These are phyloP conservation scores for Sceloporus undulatus DNA, from an alignment of 2,113 vertebrate species.

Conservation along the genomic window DNA sequence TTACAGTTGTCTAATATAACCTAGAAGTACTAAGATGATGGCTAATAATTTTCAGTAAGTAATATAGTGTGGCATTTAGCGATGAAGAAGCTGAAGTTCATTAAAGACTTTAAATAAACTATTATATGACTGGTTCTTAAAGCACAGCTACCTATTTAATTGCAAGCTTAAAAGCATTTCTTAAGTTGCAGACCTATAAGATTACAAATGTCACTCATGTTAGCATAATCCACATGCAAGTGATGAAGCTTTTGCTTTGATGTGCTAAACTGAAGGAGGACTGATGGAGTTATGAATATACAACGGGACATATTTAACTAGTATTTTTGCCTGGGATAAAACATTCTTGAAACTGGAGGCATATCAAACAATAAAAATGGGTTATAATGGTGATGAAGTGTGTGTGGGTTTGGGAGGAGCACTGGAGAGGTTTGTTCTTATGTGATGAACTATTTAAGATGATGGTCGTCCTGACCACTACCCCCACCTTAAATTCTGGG, in stretches of 20 bases:
- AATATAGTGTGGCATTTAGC: constrained; percentile 77
- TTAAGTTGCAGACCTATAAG: constrained; percentile 88
- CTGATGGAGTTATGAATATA: constrained; percentile 94
- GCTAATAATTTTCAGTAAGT: constrained; percentile 81
- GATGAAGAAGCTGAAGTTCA: constrained; percentile 80
- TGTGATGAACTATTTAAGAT: constrained; percentile 49
- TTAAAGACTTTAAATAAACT: constrained; percentile 86
- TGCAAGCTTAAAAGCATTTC: constrained; percentile 86
- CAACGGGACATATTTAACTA: constrained; percentile 92
- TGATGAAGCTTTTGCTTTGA: constrained; percentile 89
- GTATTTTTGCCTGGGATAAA: constrained; percentile 89
- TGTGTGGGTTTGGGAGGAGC: constrained; percentile 42
- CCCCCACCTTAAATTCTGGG: neutral
- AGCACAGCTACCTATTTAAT: constrained; percentile 82
- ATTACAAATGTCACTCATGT: constrained; percentile 91
- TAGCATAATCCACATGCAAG: constrained; percentile 90
- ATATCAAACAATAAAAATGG: constrained; percentile 81
- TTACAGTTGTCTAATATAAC: constrained; percentile 71
- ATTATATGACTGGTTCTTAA: constrained; percentile 80
- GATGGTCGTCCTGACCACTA: neutral
- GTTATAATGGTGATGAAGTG: constrained; percentile 67
- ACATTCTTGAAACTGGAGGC: constrained; percentile 84
- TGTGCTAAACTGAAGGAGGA: constrained; percentile 89
- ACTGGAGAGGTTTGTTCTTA: constrained; percentile 70
- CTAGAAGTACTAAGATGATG: constrained; percentile 74